These are phyloP conservation scores for Unio delphinus DNA, from an alignment of 2,888 invertebrate species.

Conservation along the genomic window DNA sequence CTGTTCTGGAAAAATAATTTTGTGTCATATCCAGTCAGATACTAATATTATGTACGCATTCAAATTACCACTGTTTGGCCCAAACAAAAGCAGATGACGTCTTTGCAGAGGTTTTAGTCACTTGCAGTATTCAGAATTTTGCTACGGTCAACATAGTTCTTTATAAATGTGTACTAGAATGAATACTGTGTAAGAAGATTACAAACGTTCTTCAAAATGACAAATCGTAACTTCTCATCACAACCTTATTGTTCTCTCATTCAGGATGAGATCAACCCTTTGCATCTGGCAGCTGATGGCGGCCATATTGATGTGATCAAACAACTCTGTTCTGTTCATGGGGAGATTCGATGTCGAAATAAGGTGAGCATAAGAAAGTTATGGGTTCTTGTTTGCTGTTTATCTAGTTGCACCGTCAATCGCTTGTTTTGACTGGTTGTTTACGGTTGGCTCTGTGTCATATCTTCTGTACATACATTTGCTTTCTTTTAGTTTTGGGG, in stretches of 20 bases:
- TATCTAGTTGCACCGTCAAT: not conserved
- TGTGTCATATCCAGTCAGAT: too few relatives aligned
- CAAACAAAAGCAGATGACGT: not conserved
- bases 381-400: not conserved
- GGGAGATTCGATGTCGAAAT: slow-evolving; percentile 14
- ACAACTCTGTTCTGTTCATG: slow-evolving; percentile 15
- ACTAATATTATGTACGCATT: not conserved
- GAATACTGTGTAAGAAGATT: too few relatives aligned
- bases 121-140: too few relatives aligned
- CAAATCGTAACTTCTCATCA: not conserved
- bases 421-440: too few relatives aligned
- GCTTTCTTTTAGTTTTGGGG: too few relatives aligned
- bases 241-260: slow-evolving; percentile 2
- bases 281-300: slow-evolving; percentile 27
- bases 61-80: not conserved
- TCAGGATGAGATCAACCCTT: slow-evolving; percentile 22
- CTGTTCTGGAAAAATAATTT: too few relatives aligned
- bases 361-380: slow-evolving; percentile 10
- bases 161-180: too few relatives aligned
- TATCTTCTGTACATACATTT: too few relatives aligned
- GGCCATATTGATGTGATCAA: slow-evolving; percentile 16
- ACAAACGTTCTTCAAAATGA: not conserved
- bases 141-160: too few relatives aligned
- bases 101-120: too few relatives aligned
- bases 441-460: too few relatives aligned